Evolutionary conservation across 2,113 vertebrate species (phyloP), one percentile per base, ranked within the genome.

Genomic region (Corynorhinus townsendii): DNA sequence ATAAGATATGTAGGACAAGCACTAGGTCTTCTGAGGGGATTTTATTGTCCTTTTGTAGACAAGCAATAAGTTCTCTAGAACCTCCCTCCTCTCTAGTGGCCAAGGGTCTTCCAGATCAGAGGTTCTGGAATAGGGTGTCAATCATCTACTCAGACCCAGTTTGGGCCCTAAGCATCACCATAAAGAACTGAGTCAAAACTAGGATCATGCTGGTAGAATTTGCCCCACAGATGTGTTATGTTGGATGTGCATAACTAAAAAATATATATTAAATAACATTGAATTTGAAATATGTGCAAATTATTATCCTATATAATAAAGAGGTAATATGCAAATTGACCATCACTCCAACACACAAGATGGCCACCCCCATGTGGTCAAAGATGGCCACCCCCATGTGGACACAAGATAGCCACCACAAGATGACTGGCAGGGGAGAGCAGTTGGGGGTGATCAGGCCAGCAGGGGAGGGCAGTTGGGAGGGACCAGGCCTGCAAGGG

Each of bases 241-340:
- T 68, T 40, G 35, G 7, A 76, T 71, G 15, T 35, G 15, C 16
- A 52, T 88, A 88, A 72, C 35, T 82, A 72, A 47, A 90, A 84
- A 91, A 45, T 16, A 66, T 30, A 38, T 69, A 22, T 69, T 64
- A 54, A 85, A 59, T 71, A 88, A 62, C 12, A 92, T 8, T 80
- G 43, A 54, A 71, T 52, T 85, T 64, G 26, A 4, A 66, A 88
- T 91, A 83, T 43, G 68, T 56, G 33, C 80, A 94, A 85, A 49
- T 86, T 33, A 69, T 38, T 43, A 19, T 54, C 47, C 47, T 49
- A 49, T 49, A 49, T 49, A 49, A 49, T 15, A 49, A 49, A 49
- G 47, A 49, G 47, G 3, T 49, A 49, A 49, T 49, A 49, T 49
- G 47, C 3, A 49, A 15, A 49, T 49, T 49, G 14, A 49, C 12